Evolutionary conservation across 2,888 invertebrate genomes (phyloP), one percentile per base, ranked within the genome.

Genomic region (Shargacucullia verbasci): DNA sequence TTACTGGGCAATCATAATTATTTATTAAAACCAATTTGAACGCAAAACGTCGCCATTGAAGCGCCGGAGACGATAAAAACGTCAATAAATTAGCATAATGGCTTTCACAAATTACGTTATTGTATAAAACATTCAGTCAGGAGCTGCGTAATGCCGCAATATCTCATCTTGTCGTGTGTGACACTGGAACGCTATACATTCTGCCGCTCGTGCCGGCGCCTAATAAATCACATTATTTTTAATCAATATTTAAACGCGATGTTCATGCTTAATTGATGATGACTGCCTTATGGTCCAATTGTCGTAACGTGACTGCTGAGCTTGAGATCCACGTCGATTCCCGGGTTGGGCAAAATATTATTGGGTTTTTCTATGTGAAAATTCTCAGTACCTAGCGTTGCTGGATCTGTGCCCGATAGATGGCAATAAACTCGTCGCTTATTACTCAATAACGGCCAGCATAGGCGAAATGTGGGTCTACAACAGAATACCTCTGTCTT

Each of bases 41-140:
- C 62, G 66, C 69, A 31, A 73, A 80, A 60, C 53, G 46, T 54
- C 66, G 65, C 65, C 56, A 59, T 65, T 63, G 61, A 72, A 74
- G 74, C 73, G 69, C 69, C 73, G 48, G 52, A 58, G 65, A 66
- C 73, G 55, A 79, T 81, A 82, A 85, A 85, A 86, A 82, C 72
- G 79, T 74, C 81, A 73, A 85, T 86, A 84, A 82, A 88, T 89
- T 87, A 81, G 63, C 83, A 83, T 86, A 87, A 87, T 82, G 67
- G 75, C 80, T 80, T 84, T 81, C 77, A 84, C 82, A 84, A 84
- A 84, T 83, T 79, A 78, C 78, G 59, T 81, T 81, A 81, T 79
- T 81, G 75, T 81, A 77, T 76, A 78, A 80, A 80, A 79, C 76
- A 76, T 73, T 80, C 73, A 74, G 68, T 61, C 78, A 79, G 76